A percentile compares a stretch with the other conserved stretches of the same genome.
phyloP scores from a whole-genome alignment of 2,797 vertebrate genomes.

The Choloepus didactylus region DNA sequence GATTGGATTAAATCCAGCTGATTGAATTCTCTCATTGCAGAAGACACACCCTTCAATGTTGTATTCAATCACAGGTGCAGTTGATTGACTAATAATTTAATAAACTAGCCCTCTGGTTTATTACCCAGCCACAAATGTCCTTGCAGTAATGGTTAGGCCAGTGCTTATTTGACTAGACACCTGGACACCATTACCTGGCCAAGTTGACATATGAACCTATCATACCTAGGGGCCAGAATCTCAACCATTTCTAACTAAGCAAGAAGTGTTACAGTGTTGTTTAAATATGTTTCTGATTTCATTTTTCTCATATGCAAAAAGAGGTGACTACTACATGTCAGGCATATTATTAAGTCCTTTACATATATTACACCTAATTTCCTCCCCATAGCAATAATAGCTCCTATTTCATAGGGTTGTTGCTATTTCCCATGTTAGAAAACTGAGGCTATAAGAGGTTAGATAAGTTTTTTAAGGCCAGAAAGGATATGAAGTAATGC shows the following conservation, averaged over 20 bases:
- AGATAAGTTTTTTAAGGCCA: neutral
- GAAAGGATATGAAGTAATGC: neutral
- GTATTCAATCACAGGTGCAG: too few species aligned
- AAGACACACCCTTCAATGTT: too few species aligned
- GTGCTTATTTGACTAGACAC: too few species aligned
- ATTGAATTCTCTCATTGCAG: too few species aligned
- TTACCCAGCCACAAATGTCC: too few species aligned
- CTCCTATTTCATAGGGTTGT: neutral
- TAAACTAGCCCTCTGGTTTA: too few species aligned
- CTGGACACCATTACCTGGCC: too few species aligned
- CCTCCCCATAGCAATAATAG: neutral
- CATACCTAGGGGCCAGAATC: neutral
- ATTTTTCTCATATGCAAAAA: conserved; percentile 54
- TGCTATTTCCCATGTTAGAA: conserved; percentile 47
- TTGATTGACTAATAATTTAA: too few species aligned
- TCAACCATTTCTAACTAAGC: conserved; percentile 4
- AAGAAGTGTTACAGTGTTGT: conserved; percentile 10
- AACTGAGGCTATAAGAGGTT: conserved; percentile 47
- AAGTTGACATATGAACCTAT: too few species aligned
- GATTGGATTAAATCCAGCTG: too few species aligned
- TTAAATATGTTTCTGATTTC: conserved; percentile 38
- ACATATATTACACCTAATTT: neutral
- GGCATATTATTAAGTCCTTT: neutral
- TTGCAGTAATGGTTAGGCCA: too few species aligned
- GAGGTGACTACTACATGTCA: neutral